Evolutionary conservation across 1,140 invertebrate genomes (phyloP), one percentile per base, ranked within the genome.

Genomic region (Mya arenaria): DNA sequence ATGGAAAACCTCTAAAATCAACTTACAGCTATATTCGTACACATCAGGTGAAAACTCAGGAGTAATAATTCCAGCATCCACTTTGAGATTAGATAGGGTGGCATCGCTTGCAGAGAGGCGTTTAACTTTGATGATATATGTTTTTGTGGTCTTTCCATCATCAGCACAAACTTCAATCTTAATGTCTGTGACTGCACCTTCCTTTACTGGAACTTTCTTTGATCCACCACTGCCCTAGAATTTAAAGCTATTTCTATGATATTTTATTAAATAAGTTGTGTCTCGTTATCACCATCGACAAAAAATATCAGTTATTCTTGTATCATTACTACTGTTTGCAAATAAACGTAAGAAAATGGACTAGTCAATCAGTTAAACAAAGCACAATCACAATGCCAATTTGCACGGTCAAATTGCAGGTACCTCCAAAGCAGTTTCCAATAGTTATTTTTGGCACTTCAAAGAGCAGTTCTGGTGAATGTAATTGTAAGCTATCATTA

Each of bases 121-220:
- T 69, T 89, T 92, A 1, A 85, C 89, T 84, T 92, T 89, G 41
- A 92, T 88, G 41, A 90, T 79, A 72, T 92, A 92, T 36, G 74
- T 72, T 75, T 91, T 91, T 5, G 82, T 84, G 17, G 88, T 89
- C 44, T 85, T 91, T 37, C 91, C 91, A 90, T 92, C 92, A 84
- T 92, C 92, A 23, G 92, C 85, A 69, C 91, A 89, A 3, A 92
- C 92, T 86, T 92, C 91, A 65, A 92, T 90, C 63, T 91, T 92
- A 8, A 92, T 88, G 37, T 91, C 90, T 25, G 87, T 91, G 8
- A 92, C 80, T 52, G 72, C 79, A 36, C 92, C 92, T 83, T 92
- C 92, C 68, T 86, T 85, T 13, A 92, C 63, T 32, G 85, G 71
- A 8, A 92, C 86, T 44, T 87, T 86, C 68, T 89, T 89, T 10